Conservation (phyloP, 1,140 invertebrate genomes). For the Heliconius eleuchia region DNA sequence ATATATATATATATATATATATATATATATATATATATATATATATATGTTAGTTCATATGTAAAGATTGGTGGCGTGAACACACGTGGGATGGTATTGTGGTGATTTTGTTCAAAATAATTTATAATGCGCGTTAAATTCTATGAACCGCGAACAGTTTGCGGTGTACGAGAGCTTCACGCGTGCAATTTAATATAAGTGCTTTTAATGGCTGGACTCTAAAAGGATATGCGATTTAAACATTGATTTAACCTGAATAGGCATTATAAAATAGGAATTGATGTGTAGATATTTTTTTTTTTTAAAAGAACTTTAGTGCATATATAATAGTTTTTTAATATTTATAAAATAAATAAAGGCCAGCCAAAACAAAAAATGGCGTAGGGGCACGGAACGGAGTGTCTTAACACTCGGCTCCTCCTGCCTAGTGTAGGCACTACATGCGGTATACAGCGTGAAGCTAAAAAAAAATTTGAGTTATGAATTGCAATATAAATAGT, state of each 20-base stretch:
- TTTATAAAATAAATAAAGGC: too few relatives aligned
- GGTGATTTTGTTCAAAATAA: slow-evolving; percentile 35
- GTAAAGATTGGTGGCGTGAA: background rate
- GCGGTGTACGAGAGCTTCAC: slow-evolving; percentile 41
- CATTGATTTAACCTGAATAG: slow-evolving; percentile 20
- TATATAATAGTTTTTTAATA: too few relatives aligned
- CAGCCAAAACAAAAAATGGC: too few relatives aligned
- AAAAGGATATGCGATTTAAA: slow-evolving; percentile 7
- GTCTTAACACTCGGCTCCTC: too few relatives aligned
- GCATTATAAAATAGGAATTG: background rate
- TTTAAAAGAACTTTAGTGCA: too few relatives aligned
- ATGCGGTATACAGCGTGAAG: too few relatives aligned
- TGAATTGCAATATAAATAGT: background rate
- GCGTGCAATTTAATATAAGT: slow-evolving; percentile 33
- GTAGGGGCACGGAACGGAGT: too few relatives aligned
- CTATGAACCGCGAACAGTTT: slow-evolving; percentile 32
- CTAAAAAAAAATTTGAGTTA: too few relatives aligned
- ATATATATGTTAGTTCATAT: background rate
- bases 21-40: too few relatives aligned
- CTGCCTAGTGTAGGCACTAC: too few relatives aligned
- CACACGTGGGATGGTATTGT: slow-evolving; percentile 38
- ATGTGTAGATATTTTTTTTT: background rate
- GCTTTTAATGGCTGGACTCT: slow-evolving; percentile 13
- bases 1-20: too few relatives aligned
- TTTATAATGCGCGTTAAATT: slow-evolving; percentile 37